Evolutionary conservation across 2,113 vertebrate species (phyloP).

Genomic region (Amphiprion percula): DNA sequence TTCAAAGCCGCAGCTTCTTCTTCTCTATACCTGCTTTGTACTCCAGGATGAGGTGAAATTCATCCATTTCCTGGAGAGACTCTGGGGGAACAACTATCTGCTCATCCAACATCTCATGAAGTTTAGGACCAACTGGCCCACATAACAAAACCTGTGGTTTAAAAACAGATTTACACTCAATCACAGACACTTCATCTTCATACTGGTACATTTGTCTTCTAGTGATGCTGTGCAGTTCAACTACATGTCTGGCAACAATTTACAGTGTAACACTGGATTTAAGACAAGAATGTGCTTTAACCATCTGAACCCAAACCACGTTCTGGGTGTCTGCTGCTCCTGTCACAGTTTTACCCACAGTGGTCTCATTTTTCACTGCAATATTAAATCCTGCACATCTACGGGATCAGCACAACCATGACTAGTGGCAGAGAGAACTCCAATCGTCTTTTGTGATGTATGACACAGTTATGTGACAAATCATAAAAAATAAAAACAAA

Average conservation of each 20-base stretch:
- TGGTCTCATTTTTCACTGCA: too few species aligned
- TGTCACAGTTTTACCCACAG: too few species aligned
- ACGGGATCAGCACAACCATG: too few species aligned
- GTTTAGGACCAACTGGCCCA: slow-evolving; percentile 95
- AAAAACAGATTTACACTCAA: slow-evolving; percentile 2
- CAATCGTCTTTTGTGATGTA: too few species aligned
- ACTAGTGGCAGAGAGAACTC: too few species aligned
- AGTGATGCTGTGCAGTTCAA: neutral
- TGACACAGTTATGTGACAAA: too few species aligned
- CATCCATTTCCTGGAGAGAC: slow-evolving; percentile 93
- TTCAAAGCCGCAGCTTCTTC: neutral
- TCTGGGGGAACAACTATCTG: slow-evolving; percentile 93
- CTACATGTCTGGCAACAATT: neutral
- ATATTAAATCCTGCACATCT: too few species aligned
- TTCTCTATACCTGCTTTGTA: slow-evolving; percentile 91
- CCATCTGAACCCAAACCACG: too few species aligned
- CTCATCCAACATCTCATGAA: slow-evolving; percentile 95
- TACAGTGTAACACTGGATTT: neutral
- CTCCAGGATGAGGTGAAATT: slow-evolving; percentile 97
- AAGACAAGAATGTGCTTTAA: neutral
- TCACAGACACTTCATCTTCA: neutral
- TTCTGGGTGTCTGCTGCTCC: too few species aligned
- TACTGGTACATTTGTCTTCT: neutral
- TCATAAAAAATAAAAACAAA: too few species aligned
- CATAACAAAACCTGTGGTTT: slow-evolving; percentile 91